Evolutionary conservation across 2,113 vertebrate genomes (phyloP), one percentile per base, ranked within the genome.

Genomic region (Peromyscus polionotus): DNA sequence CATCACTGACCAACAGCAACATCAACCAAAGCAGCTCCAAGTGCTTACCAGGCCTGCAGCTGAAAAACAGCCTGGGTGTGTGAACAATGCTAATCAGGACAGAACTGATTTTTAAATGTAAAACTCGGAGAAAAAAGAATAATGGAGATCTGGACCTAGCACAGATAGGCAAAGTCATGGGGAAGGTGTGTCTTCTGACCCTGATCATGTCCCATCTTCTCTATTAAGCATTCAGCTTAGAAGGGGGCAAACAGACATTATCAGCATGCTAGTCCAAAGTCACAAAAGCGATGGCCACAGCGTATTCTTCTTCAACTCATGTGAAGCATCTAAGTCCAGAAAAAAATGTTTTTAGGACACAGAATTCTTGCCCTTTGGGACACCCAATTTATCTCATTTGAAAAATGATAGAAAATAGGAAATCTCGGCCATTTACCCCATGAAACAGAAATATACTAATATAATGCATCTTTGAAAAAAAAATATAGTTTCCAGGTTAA

Each of bases 21-120:
- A 63, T 7, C 33, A 76, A 65, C 42, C 65, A 70, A 90, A 81
- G 39, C 2, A 80, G 9, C 39, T 97, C 36, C 33, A 51, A 83
- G 76, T 17, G 28, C n/a, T 94, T 77, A 83, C 22, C 26, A 57
- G n/a, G 24, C 20, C 57, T 92, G 79, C 36, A 61, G 68, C 12
- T 83, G 51, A 72, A 77, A 93, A 89, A 7, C 39, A 91, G 22
- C 36, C 13, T 42, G 95, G 1, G 19, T 54, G 85, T 95, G 26
- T 57, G 59, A 79, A 83, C 89, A 93, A 61, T 51, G 36, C n/a
- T 88, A 94, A 83, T 88, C 59, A 80, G 79, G 42, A 51, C 9
- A 75, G 91, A 88, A 90, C 51, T 75, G 67, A 10, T 91, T 70
- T 75, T 93, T 39, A 51, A 92, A 86, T 68, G 51, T 26, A 88